phyloP scores from a whole-genome alignment of 2,888 invertebrate species.

The Pantelozetes paolii region DNA sequence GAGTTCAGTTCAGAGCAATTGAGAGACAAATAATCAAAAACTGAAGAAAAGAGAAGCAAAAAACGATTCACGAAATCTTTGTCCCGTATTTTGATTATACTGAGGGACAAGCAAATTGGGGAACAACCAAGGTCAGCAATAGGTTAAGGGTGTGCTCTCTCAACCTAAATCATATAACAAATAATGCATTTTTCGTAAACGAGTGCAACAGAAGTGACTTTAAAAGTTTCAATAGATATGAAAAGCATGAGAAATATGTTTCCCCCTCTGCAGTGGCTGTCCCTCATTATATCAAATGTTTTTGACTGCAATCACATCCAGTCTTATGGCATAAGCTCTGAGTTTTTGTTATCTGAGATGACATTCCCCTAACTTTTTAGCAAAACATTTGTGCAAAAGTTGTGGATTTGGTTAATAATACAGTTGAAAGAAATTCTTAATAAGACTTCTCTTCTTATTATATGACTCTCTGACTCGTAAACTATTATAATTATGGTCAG shows the following conservation, averaged over 20 bases:
- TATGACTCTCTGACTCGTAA: conserved; percentile 6
- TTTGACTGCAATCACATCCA: background rate
- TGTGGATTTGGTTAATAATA: background rate
- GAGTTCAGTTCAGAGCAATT: background rate
- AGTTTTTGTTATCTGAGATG: background rate
- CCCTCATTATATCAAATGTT: background rate
- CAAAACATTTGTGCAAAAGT: background rate
- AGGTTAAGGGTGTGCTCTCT: no score
- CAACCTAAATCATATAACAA: no score
- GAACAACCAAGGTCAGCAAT: no score
- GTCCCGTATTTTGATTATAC: background rate
- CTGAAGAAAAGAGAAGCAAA: background rate
- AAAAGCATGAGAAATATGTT: no score
- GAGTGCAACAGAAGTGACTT: no score
- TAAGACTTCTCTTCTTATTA: background rate
- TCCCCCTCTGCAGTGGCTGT: no score
- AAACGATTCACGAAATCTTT: background rate
- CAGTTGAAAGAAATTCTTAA: background rate
- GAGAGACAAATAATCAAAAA: conserved; percentile 11
- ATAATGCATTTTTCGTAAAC: no score
- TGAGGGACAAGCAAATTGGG: no score
- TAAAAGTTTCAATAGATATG: no score
- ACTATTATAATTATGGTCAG: conserved; percentile 21
- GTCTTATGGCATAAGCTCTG: background rate
- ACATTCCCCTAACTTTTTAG: background rate